Base-by-base conservation (phyloP, 2,797 vertebrate species). In the Lateolabrax maculatus region DNA sequence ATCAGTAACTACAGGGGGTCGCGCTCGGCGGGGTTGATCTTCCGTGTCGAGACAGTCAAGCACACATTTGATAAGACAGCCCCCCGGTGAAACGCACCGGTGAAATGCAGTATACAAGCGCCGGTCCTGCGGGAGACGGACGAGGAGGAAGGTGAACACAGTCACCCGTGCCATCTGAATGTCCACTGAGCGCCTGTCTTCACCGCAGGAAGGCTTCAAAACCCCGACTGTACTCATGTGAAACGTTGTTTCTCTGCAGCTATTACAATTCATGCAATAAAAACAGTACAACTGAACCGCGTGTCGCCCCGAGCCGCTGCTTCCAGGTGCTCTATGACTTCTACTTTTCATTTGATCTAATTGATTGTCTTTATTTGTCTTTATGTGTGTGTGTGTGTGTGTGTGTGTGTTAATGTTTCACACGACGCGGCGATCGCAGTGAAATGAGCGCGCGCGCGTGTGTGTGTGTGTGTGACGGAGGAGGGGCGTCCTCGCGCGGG, bases 191-290 rank as follows among this genome's bases (percentile, higher is more conserved):
- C 84, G 78, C 79, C 51, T 86, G 67, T 83, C 57, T 60, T 84
- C 75, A 82, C 86, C 72, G 79, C 81, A 83, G 90, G 87, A 88
- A 76, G 85, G 75, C 75, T 87, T 89, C 64, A 74, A 73, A 78
- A n/a, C n/a, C 78, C 78, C 86, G 84, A 89, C 85, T 92, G 90
- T 92, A 89, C 87, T 90, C 86, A 82, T 85, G 84, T 80, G 82
- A 93, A 90, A 79, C 89, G 19, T 90, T 90, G 79, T 90, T 85
- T 89, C 76, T 92, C 92, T 90, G 91, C 91, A 93, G 90, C 89
- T 92, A 90, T 90, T 93, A 86, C 90, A 93, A 90, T 86, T 86
- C 93, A 95, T 95, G 95, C 94, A 96, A 96, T 96, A 96, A 96
- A 95, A 93, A 78, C 89, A 87, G 80, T 94, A 91, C 91, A 93